Conservation (phyloP, 2,113 vertebrate species). For the Crotalus helleri region DNA sequence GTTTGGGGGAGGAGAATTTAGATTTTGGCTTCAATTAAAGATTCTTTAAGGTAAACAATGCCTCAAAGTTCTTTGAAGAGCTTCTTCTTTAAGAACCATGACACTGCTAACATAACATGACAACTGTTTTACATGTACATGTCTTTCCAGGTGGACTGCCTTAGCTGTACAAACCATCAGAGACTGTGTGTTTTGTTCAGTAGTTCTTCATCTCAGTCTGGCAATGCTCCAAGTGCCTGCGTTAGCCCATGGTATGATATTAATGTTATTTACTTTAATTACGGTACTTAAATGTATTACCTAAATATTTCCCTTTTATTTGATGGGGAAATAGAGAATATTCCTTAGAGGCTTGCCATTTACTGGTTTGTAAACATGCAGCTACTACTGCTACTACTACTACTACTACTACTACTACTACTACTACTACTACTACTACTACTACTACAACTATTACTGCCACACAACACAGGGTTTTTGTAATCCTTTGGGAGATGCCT, state of each 20-base stretch:
- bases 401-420: neutral
- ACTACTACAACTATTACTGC: neutral
- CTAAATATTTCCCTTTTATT: neutral
- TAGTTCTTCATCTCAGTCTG: slow-evolving; percentile 91
- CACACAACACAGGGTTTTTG: neutral
- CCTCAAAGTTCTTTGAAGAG: no score
- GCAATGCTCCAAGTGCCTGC: slow-evolving; percentile 94
- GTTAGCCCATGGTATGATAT: slow-evolving; percentile 92
- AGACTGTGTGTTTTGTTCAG: slow-evolving; percentile 96
- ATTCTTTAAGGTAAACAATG: no score
- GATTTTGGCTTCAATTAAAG: no score
- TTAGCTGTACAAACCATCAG: slow-evolving; percentile 91
- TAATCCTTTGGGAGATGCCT: neutral
- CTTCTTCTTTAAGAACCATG: no score
- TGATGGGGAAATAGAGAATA: neutral
- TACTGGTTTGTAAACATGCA: neutral
- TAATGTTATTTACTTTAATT: neutral
- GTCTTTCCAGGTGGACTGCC: slow-evolving; percentile 85
- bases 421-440: neutral
- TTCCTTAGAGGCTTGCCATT: neutral
- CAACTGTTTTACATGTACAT: slow-evolving; percentile 20
- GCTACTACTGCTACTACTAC: neutral
- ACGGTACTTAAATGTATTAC: neutral
- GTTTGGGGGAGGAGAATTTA: no score
- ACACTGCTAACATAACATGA: neutral